These are phyloP conservation scores for Eupithecia subumbrata DNA, from an alignment of 2,888 invertebrate species.

Conservation along the genomic window DNA sequence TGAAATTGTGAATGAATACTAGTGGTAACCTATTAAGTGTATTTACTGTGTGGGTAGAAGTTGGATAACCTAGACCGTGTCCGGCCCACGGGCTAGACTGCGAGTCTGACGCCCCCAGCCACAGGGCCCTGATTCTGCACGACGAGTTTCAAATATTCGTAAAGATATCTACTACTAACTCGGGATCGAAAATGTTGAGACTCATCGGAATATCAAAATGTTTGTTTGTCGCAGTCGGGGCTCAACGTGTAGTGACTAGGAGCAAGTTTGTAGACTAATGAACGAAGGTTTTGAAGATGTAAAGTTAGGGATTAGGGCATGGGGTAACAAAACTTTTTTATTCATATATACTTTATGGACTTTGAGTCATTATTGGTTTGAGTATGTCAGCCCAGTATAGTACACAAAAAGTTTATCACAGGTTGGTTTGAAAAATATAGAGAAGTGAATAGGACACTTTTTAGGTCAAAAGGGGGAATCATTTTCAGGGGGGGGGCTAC, in stretches of 20 bases:
- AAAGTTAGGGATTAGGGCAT: background rate
- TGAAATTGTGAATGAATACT: background rate
- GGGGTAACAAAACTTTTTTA: too few species aligned
- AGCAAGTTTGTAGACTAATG: background rate
- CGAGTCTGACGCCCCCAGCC: constrained; percentile 30
- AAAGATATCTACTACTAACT: background rate
- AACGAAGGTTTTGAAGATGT: background rate
- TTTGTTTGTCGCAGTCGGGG: background rate
- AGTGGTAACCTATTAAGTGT: background rate
- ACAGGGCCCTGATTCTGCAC: background rate
- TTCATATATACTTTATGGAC: background rate
- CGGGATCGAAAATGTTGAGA: background rate
- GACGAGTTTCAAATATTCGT: background rate
- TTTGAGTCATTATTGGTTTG: background rate
- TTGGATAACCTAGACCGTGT: constrained; percentile 30
- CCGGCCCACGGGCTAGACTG: constrained; percentile 30
- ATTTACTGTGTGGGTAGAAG: background rate
- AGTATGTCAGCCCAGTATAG: background rate
- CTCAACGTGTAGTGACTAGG: background rate
- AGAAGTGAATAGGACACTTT: too few species aligned
- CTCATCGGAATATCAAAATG: background rate
- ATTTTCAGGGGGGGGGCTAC: too few species aligned
- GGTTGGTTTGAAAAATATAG: background rate
- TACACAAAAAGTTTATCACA: background rate
- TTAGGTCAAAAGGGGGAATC: too few species aligned